Evolutionary conservation across 1,140 invertebrate species (phyloP), one percentile per base, ranked within the genome.

Genomic region (Drosophila ogumai): DNA sequence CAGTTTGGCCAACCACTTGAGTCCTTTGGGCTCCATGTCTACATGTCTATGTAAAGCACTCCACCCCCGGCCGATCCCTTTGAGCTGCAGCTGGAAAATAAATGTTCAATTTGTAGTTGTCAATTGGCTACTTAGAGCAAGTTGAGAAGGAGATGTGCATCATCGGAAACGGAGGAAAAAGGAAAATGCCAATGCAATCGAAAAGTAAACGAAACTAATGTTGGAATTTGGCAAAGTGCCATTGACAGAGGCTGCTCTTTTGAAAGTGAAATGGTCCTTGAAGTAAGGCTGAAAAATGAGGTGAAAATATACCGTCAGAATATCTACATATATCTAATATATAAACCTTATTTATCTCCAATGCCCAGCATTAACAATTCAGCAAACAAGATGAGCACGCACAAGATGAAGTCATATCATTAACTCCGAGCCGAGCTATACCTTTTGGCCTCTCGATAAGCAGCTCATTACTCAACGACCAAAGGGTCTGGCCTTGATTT

Each of bases 381-480:
- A 38, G 43, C 28, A 63, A 46, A 40, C 34, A 47, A 59, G 22
- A 41, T 44, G 32, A 58, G 38, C 8, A 9, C 47, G 3, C 56
- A 44, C 19, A 68, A 69, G 75, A 69, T 56, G 59, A 73, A 73
- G 63, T 65, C 57, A 47, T 87, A 82, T 79, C 82, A 86, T 86
- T 86, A 81, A 86, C 74, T 65, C 52, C 12, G n/a, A 15, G 32
- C 38, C 10, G 36, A 66, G 69, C 22, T 58, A 41, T 76, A 87
- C 76, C 84, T 90, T 84, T 84, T 55, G 72, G 43, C 46, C 73
- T 56, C 50, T 75, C 85, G 72, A 88, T 90, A 88, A 84, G 80
- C 84, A 88, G 80, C 80, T 90, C 85, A 88, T 87, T 88, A 84
- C 77, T 88, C 84, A 88, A 75, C 41, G 59, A 52, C 13, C 56